A percentile compares a stretch with the other conserved stretches of the same genome.
Evolutionary conservation across 2,888 invertebrate genomes (phyloP).

Genomic region (Eustalomyia histrio): DNA sequence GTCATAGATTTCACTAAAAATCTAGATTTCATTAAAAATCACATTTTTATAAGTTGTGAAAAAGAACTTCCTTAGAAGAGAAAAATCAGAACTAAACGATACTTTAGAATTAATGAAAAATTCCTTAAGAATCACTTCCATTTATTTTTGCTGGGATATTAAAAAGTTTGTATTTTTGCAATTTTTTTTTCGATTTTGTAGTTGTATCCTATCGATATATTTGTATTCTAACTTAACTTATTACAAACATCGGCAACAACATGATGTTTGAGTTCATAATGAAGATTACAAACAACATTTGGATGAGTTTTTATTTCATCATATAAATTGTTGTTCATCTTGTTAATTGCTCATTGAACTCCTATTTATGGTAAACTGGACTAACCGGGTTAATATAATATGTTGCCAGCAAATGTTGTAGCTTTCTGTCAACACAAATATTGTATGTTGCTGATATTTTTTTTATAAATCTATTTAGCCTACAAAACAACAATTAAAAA

Average conservation of each 20-base stretch:
- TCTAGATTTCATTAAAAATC: no score
- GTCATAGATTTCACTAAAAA: no score
- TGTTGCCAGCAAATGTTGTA: conserved; percentile 37
- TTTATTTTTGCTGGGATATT: no score
- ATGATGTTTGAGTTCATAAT: not conserved
- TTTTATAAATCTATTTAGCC: conserved; percentile 2
- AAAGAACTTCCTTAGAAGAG: no score
- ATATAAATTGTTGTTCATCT: not conserved
- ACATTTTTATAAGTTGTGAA: no score
- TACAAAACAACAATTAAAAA: conserved; percentile 6
- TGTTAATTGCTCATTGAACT: conserved; percentile 57
- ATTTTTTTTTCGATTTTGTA: no score
- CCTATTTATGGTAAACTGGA: conserved; percentile 24
- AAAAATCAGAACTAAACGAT: no score
- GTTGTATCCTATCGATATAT: not conserved
- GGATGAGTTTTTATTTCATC: not conserved
- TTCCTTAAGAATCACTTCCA: no score
- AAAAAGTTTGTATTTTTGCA: no score
- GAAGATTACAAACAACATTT: conserved; percentile 12
- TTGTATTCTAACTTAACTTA: not conserved
- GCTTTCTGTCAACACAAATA: not conserved
- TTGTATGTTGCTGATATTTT: conserved; percentile 30
- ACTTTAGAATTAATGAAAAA: no score
- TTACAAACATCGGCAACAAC: not conserved
- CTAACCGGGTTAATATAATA: conserved; percentile 31